These are phyloP conservation scores for Chinchilla lanigera DNA, from an alignment of 2,113 vertebrate species.

Conservation along the genomic window DNA sequence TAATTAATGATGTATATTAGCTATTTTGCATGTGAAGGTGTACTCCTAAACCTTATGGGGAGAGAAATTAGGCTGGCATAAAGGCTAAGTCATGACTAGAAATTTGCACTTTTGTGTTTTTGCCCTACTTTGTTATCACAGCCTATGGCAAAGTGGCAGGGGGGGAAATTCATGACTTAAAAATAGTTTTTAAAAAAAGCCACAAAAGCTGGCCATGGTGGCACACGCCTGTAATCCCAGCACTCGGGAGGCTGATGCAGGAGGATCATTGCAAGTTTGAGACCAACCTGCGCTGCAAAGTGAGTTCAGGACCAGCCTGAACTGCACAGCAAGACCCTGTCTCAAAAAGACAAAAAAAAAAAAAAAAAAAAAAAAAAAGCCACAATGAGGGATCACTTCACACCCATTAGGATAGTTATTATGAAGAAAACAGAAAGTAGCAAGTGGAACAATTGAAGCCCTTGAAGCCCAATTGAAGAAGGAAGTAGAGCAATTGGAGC, in stretches of 20 bases:
- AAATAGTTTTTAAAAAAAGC: background rate
- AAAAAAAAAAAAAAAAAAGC: no score
- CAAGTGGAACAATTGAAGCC: background rate
- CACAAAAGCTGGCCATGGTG: no score
- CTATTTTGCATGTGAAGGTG: background rate
- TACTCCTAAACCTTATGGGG: background rate
- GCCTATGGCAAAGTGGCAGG: background rate
- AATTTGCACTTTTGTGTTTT: background rate
- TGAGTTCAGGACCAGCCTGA: no score
- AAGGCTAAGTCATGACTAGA: background rate
- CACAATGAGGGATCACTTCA: background rate
- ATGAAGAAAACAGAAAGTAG: background rate
- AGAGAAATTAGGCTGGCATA: background rate
- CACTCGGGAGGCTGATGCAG: no score
- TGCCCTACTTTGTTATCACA: background rate
- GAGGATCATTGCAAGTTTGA: no score
- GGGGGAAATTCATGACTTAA: background rate
- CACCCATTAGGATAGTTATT: background rate
- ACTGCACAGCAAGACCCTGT: no score
- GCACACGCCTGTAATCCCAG: no score
- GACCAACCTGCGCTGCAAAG: no score
- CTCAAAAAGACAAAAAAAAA: no score
- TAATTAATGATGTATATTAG: background rate
- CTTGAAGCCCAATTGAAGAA: background rate
- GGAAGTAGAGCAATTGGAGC: background rate